Evolutionary conservation across 37 sponge, comb jelly and placozoan species (phyloP).

Genomic region (Ianthella basta): DNA sequence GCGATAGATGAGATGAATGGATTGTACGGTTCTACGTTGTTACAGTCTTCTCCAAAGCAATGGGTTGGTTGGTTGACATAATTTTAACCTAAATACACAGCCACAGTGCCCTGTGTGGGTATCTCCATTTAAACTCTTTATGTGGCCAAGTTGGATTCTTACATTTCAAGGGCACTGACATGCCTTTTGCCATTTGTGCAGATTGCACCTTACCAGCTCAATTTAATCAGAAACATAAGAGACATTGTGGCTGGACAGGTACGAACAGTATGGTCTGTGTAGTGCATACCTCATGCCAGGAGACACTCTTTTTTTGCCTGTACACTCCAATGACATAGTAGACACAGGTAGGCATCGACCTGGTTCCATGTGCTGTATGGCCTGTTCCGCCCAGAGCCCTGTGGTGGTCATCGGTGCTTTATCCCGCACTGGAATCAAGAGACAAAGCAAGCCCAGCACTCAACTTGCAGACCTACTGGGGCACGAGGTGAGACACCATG

Average conservation of each 20-base stretch:
- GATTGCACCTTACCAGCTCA: conserved; percentile 50
- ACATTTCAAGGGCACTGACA: no score
- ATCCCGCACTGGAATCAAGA: conserved; percentile 39
- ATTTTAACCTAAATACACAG: background rate
- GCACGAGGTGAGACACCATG: conserved; percentile 18
- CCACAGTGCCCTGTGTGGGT: background rate
- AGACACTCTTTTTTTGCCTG: background rate
- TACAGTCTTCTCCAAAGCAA: conserved; percentile 24
- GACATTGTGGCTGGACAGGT: conserved; percentile 25
- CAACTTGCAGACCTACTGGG: conserved; percentile 19
- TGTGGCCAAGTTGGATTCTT: no score
- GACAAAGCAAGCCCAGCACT: background rate
- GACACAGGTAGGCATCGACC: no score
- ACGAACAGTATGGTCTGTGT: background rate
- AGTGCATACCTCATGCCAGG: background rate
- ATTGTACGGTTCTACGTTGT: conserved; percentile 48
- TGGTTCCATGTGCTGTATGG: background rate
- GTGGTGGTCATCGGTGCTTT: conserved; percentile 50
- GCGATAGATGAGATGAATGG: conserved; percentile 71
- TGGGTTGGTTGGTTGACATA: conserved; percentile 24
- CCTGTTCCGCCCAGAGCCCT: conserved; percentile 23
- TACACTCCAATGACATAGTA: no score
- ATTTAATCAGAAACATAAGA: conserved; percentile 30
- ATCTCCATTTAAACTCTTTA: background rate
- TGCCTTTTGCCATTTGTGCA: background rate